Evolutionary conservation across 1,140 invertebrate species (phyloP).

Genomic region (Tetramorium simillimum): DNA sequence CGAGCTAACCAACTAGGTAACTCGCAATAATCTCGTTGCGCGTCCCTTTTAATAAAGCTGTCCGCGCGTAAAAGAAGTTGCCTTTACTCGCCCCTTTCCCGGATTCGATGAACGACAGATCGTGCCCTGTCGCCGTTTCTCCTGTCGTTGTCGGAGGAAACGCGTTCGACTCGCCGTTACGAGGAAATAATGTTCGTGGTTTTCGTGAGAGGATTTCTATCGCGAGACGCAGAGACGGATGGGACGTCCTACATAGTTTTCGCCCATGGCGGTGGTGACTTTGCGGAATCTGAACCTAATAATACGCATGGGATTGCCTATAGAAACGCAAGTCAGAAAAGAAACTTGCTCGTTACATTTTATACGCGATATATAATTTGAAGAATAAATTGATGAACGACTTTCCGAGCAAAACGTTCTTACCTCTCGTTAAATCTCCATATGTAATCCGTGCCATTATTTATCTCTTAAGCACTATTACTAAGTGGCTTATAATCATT

Average conservation of each 20-base stretch:
- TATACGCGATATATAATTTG: neutral
- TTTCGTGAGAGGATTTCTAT: slow-evolving; percentile 30
- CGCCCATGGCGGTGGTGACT: neutral
- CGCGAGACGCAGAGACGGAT: neutral
- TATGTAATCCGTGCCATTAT: neutral
- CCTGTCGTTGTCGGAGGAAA: neutral
- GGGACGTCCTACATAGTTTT: neutral
- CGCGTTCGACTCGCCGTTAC: slow-evolving; percentile 19
- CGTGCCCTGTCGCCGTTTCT: neutral
- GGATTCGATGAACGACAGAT: slow-evolving; percentile 8
- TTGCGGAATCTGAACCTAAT: neutral
- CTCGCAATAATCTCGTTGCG: slow-evolving; percentile 74
- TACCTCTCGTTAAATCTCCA: neutral
- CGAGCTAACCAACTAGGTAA: slow-evolving; percentile 76
- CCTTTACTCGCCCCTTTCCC: slow-evolving; percentile 35
- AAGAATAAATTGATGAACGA: neutral
- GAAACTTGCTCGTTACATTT: neutral
- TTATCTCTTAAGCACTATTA: neutral
- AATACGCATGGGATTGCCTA: neutral
- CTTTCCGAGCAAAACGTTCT: neutral
- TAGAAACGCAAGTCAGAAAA: neutral
- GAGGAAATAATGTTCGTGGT: slow-evolving; percentile 15
- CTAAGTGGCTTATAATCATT: neutral
- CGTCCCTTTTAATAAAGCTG: slow-evolving; percentile 67
- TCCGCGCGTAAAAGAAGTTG: slow-evolving; percentile 31